These are phyloP conservation scores for Chiridota heheva DNA, from an alignment of 35 echinoderm and acorn worm species.

Conservation along the genomic window DNA sequence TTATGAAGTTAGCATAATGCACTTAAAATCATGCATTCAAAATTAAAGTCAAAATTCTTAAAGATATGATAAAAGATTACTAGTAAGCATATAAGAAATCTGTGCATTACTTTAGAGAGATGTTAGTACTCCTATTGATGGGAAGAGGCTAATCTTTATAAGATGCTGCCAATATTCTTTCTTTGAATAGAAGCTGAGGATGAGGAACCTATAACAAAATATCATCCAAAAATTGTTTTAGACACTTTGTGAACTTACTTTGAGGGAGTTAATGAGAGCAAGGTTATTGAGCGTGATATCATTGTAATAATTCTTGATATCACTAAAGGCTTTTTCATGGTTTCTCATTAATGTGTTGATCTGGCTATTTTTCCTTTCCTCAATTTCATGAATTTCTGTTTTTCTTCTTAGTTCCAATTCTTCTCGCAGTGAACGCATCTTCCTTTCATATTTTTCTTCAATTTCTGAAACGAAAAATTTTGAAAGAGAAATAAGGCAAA, in stretches of 20 bases:
- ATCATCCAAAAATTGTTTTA: background rate
- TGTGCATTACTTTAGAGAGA: no score
- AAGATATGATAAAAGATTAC: no score
- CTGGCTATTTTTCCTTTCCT: conserved; percentile 97
- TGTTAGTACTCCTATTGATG: no score
- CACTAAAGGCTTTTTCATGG: conserved; percentile 98
- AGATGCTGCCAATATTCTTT: no score
- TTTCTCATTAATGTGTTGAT: conserved; percentile 99
- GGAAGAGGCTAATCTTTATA: no score
- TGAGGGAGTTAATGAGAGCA: conserved; percentile 97
- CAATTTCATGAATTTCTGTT: conserved; percentile 99
- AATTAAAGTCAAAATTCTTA: no score
- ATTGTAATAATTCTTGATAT: conserved; percentile 99
- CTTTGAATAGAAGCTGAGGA: no score
- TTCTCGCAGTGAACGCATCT: conserved; percentile 89
- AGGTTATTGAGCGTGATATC: conserved; percentile 99
- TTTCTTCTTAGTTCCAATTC: conserved; percentile 92
- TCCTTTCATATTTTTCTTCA: conserved; percentile 96
- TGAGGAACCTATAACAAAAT: no score
- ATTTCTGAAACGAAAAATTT: conserved; percentile 69
- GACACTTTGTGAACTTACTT: conserved; percentile 49
- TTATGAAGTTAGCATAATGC: no score
- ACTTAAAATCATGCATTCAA: no score
- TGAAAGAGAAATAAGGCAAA: background rate
- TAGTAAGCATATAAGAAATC: no score